phyloP scores from a whole-genome alignment of 2,113 vertebrate species.

The Genyomyrus donnyi region DNA sequence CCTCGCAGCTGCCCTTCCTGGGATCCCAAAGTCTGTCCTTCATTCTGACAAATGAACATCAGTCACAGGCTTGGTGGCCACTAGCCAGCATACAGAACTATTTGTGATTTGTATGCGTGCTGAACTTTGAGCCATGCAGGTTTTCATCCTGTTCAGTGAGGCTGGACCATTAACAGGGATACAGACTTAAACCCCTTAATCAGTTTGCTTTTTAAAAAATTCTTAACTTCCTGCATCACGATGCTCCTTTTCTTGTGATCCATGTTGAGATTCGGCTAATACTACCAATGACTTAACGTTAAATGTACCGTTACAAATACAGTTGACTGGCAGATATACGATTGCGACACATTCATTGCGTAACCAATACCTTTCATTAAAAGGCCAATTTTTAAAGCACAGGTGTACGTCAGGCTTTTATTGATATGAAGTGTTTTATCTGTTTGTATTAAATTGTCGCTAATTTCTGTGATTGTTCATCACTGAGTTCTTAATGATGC shows the following conservation, averaged over 20 bases:
- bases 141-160: not conserved
- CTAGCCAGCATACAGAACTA: not conserved
- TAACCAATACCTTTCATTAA: not conserved
- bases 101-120: not conserved
- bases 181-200: not conserved
- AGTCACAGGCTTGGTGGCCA: not conserved
- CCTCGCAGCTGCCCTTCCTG: not conserved
- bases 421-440: not conserved
- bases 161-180: not conserved
- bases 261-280: not conserved
- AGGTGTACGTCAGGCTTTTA: not conserved
- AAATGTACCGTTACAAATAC: not conserved
- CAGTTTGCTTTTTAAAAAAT: not conserved
- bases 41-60: not conserved
- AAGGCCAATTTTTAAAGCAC: not conserved
- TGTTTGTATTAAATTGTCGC: not conserved
- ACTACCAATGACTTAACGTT: not conserved
- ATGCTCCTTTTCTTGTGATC: not conserved
- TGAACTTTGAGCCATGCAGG: not conserved
- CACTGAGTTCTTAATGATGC: not conserved
- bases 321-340: not conserved
- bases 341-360: not conserved
- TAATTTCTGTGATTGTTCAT: not conserved
- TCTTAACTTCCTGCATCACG: not conserved
- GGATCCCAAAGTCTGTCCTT: not conserved